phyloP scores from a whole-genome alignment of 2,113 vertebrate genomes.

The Hymenochirus boettgeri region DNA sequence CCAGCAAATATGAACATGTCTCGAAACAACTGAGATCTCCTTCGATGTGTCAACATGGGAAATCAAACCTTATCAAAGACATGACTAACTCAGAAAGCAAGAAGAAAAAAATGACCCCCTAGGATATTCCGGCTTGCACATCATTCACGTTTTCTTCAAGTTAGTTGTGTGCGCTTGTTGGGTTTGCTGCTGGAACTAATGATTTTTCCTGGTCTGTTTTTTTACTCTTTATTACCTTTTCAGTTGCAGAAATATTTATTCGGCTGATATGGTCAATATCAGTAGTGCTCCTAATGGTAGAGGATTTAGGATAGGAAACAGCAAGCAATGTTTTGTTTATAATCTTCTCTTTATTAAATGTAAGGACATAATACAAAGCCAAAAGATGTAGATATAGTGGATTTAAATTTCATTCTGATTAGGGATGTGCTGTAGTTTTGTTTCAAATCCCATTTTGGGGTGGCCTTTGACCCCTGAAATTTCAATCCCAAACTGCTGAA shows the following conservation, averaged over 20 bases:
- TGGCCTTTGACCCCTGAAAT: no score
- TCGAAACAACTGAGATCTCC: neutral
- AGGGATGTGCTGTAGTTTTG: no score
- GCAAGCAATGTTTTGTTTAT: no score
- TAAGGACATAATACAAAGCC: no score
- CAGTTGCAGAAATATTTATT: slow-evolving; percentile 21
- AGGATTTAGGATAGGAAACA: no score
- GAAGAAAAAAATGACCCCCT: neutral
- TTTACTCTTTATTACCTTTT: slow-evolving; percentile 6
- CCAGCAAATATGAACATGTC: neutral
- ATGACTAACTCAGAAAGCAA: neutral
- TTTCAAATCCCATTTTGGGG: no score
- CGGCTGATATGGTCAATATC: slow-evolving; percentile 8
- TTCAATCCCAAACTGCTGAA: no score
- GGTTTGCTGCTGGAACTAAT: neutral
- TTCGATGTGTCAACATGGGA: neutral
- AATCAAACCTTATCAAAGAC: slow-evolving; percentile 3
- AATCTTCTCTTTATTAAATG: no score
- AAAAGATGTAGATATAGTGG: no score
- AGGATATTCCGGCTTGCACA: neutral
- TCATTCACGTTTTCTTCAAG: neutral
- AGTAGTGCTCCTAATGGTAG: slow-evolving; percentile 6
- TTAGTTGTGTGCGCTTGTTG: neutral
- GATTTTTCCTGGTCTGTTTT: neutral
- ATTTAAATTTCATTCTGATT: no score